Conservation (phyloP, 2,888 invertebrate species). For the Tigriopus californicus region DNA sequence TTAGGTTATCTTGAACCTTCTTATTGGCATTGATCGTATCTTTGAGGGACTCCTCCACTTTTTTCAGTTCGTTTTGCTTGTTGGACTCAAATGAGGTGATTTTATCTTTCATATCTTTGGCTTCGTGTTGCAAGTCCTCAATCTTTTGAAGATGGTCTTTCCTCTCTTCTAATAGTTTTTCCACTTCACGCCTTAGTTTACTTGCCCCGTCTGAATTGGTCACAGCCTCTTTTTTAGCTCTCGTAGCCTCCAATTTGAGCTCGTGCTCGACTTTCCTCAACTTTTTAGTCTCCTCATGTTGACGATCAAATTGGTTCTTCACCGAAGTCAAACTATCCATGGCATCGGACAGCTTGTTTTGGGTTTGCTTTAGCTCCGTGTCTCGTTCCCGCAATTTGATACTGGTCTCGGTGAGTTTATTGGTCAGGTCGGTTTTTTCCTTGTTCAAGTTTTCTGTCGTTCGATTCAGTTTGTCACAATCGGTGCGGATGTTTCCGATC, state of each 20-base stretch:
- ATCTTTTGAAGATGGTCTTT: constrained; percentile 6
- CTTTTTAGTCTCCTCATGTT: background rate
- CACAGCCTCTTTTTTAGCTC: background rate
- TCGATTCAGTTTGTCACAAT: background rate
- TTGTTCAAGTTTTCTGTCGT: background rate
- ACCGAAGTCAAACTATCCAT: background rate
- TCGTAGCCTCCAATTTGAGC: constrained; percentile 1
- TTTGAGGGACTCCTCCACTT: constrained; percentile 9
- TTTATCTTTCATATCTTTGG: background rate
- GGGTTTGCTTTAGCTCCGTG: background rate
- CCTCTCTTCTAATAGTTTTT: background rate
- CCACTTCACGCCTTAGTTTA: constrained; percentile 3
- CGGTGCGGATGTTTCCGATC: background rate
- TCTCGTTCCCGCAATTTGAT: background rate
- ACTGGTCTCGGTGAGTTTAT: background rate
- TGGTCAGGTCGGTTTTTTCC: background rate
- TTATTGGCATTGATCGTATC: constrained; percentile 6
- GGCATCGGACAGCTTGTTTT: background rate
- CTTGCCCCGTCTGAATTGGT: background rate
- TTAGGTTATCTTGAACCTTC: background rate
- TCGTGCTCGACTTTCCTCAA: background rate
- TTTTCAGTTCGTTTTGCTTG: constrained; percentile 8
- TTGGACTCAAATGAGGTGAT: background rate
- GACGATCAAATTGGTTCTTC: background rate
- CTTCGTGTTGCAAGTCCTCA: background rate